Conservation (phyloP, 2,888 invertebrate genomes). For the Pandemis heparana region DNA sequence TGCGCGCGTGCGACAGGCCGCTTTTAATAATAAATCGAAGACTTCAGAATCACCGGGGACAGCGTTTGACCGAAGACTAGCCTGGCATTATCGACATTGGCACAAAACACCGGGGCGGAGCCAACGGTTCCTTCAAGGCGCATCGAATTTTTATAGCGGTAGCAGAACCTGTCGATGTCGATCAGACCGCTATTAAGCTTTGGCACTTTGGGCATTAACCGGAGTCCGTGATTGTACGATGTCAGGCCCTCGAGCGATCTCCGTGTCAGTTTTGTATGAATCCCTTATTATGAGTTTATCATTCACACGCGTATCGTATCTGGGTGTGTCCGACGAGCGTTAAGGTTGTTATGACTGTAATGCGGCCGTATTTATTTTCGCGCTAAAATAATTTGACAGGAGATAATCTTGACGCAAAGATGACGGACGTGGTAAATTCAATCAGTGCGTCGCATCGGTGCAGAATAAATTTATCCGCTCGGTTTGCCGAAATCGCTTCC, state of each 20-base stretch:
- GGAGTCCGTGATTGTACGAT: conserved; percentile 52
- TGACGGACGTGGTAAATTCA: conserved; percentile 44
- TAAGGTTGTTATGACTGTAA: conserved; percentile 39
- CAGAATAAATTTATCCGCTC: conserved; percentile 46
- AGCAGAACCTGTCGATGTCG: conserved; percentile 67
- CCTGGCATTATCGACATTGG: conserved; percentile 78
- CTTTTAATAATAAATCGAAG: conserved; percentile 84
- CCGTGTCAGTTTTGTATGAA: conserved; percentile 48
- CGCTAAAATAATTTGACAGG: conserved; percentile 41
- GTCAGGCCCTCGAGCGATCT: conserved; percentile 28
- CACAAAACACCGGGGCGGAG: conserved; percentile 72
- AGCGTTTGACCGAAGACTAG: conserved; percentile 71
- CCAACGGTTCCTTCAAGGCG: conserved; percentile 72
- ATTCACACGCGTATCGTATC: conserved; percentile 29
- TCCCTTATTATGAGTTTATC: conserved; percentile 49
- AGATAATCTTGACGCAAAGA: conserved; percentile 41
- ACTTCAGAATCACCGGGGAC: conserved; percentile 68
- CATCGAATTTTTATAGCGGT: conserved; percentile 73
- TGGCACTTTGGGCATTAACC: conserved; percentile 57
- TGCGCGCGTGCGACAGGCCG: conserved; percentile 69
- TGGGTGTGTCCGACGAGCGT: conserved; percentile 12
- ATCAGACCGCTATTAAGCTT: conserved; percentile 72
- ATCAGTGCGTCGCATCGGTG: conserved; percentile 47
- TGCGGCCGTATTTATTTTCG: conserved; percentile 31
- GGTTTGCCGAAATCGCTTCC: conserved; percentile 45